Base-by-base conservation (phyloP, 2,113 vertebrate species). In the Oncorhynchus nerka region DNA sequence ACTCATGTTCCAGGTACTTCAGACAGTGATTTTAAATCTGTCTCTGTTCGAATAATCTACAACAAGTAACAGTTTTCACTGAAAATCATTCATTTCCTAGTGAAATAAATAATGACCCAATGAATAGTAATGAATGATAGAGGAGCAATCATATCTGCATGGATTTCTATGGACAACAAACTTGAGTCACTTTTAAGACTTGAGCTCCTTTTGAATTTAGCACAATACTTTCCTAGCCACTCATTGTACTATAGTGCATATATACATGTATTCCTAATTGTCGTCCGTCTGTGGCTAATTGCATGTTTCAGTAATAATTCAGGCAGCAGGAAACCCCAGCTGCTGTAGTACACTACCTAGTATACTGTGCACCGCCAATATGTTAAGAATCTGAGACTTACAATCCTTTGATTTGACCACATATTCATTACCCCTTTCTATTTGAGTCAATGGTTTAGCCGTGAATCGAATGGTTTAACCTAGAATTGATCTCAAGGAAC, bases 41-140 rank as follows among this genome's bases (percentile, higher is more conserved):
- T 5, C 51, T 19, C 51, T 45, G 39, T 45, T 45, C 2, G 9
- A 45, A 3, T 45, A 45, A 45, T 45, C 9, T 45, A 45, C 39
- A 39, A 39, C 39, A 11, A 45, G 9, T 45, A 45, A 45, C 39
- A 9, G 39, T 11, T 45, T 45, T 45, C 9, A 45, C 39, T 11
- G 39, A 45, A 45, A 45, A 45, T 45, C 84, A 82, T 71, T 89
- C n/a, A 20, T 51, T 66, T 34, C 70, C 80, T 64, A 48, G 69
- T 26, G 12, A 71, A 49, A 79, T 55, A 71, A 49, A 71, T 68
- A 80, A 86, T 9, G 57, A 79, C 76, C 24, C 82, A 68, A n/a
- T 73, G 9, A 84, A 70, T 75, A 76, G 85, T 24, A 68, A 5
- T 83, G 73, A 85, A 19, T 55, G 13, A 62, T 62, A 22, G n/a